These are phyloP conservation scores for Muscicapa comitata DNA, from an alignment of 2,797 vertebrate species.

Conservation along the genomic window DNA sequence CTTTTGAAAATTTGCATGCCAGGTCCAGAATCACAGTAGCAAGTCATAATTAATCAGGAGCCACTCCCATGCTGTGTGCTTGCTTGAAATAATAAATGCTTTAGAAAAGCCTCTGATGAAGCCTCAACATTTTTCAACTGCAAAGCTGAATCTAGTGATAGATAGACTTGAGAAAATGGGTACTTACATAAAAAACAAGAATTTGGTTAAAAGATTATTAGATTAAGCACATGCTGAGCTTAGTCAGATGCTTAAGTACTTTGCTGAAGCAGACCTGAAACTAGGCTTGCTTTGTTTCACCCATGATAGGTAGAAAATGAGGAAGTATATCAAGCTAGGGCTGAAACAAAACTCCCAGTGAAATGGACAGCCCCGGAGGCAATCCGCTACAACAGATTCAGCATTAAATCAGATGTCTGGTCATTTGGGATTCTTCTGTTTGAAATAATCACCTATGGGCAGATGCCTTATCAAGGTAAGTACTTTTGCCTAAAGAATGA, in stretches of 20 bases:
- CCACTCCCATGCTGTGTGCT: not conserved
- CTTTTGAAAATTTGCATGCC: not conserved
- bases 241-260: not conserved
- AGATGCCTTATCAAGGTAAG: conserved; percentile 90
- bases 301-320: conserved; percentile 77
- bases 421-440: conserved; percentile 93
- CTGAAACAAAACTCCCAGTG: conserved; percentile 88
- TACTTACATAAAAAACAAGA: not conserved
- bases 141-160: not conserved
- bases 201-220: not conserved
- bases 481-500: not conserved
- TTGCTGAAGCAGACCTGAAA: not conserved
- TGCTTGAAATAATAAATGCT: conserved; percentile 19
- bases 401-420: conserved; percentile 94
- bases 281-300: conserved; percentile 13
- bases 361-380: conserved; percentile 97
- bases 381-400: conserved; percentile 83
- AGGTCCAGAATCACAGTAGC: conserved; percentile 21
- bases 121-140: not conserved
- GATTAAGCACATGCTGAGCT: not conserved
- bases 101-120: not conserved
- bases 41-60: conserved; percentile 37
- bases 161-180: not conserved
- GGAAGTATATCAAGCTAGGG: conserved; percentile 84
- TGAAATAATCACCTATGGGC: conserved; percentile 93